These are phyloP conservation scores for Tetramorium alpestre DNA, from an alignment of 1,140 invertebrate species.

Conservation along the genomic window DNA sequence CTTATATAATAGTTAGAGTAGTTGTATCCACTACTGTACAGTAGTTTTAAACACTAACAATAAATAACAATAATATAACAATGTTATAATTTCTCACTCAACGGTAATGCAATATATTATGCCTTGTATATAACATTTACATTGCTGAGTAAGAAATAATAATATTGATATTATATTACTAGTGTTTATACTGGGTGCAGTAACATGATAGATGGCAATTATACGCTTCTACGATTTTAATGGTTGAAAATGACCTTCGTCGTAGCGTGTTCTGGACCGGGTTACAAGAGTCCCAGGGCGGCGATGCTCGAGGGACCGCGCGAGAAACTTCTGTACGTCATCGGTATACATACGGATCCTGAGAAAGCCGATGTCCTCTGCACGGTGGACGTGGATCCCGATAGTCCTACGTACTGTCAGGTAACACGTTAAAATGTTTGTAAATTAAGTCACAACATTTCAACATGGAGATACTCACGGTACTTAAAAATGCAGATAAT, in stretches of 20 bases:
- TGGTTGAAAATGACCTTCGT: background rate
- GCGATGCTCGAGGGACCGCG: constrained; percentile 93
- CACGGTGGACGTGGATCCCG: constrained; percentile 96
- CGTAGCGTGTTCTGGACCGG: constrained; percentile 87
- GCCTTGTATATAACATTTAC: no score
- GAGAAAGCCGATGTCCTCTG: constrained; percentile 94
- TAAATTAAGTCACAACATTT: background rate
- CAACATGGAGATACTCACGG: background rate
- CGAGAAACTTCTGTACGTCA: constrained; percentile 95
- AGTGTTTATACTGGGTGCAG: no score
- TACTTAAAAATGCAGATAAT: constrained; percentile 91
- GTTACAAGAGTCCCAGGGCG: constrained; percentile 91
- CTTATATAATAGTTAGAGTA: no score
- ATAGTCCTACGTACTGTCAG: constrained; percentile 94
- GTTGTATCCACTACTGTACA: no score
- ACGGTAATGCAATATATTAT: no score
- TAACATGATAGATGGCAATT: no score
- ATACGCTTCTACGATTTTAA: no score
- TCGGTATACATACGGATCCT: constrained; percentile 92
- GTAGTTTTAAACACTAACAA: no score
- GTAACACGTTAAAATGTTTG: constrained; percentile 84
- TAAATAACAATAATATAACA: no score
- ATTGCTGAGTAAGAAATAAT: no score
- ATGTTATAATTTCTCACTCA: no score
- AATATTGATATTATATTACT: no score